Conservation (phyloP, 2,888 invertebrate genomes). For the Seira musarum region DNA sequence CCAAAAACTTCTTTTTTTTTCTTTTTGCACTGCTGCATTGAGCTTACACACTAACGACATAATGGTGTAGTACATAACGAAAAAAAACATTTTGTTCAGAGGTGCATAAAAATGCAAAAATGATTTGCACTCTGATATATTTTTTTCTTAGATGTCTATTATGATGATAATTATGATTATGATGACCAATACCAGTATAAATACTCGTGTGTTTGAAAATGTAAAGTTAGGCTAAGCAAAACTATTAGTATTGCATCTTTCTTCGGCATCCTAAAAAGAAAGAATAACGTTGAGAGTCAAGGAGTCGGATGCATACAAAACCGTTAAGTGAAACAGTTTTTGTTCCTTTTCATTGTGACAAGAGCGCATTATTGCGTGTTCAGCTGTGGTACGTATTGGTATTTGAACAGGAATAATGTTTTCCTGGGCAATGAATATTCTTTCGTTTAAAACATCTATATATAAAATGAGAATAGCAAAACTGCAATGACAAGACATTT, state of each 20-base stretch:
- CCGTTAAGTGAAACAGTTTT: slow-evolving; percentile 15
- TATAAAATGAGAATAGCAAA: too few relatives aligned
- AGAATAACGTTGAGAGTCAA: not conserved
- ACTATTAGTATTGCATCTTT: not conserved
- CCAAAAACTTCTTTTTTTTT: not conserved
- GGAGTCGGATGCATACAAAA: not conserved
- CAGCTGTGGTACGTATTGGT: too few relatives aligned
- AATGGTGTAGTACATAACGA: too few relatives aligned
- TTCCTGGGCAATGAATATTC: too few relatives aligned
- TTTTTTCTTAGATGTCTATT: slow-evolving; percentile 22
- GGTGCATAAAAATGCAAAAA: slow-evolving; percentile 27
- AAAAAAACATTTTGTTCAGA: slow-evolving; percentile 1
- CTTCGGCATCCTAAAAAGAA: not conserved
- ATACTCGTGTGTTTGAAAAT: not conserved
- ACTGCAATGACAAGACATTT: too few relatives aligned
- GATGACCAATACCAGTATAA: slow-evolving; percentile 12
- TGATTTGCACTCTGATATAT: slow-evolving; percentile 25
- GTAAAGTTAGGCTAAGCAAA: not conserved
- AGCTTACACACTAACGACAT: not conserved
- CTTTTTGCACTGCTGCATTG: not conserved
- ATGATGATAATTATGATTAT: slow-evolving; percentile 16
- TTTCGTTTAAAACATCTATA: too few relatives aligned
- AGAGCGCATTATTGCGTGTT: too few relatives aligned
- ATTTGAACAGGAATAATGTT: too few relatives aligned
- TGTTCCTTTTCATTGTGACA: slow-evolving; percentile 12